phyloP scores from a whole-genome alignment of 1,140 invertebrate species.

The Lepidurus couesii region DNA sequence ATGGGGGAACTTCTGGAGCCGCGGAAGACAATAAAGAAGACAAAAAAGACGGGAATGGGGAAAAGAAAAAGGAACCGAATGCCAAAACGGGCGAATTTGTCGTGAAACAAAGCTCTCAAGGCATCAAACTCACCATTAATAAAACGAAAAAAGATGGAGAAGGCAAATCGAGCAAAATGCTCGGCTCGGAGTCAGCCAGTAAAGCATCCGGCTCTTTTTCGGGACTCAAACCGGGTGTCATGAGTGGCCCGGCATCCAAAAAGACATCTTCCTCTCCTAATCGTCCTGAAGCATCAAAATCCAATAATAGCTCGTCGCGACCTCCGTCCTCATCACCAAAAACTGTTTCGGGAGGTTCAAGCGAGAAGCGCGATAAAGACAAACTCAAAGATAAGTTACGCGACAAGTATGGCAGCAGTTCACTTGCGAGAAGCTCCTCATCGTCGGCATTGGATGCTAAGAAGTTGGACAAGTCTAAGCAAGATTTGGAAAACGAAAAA shows the following conservation, averaged over 20 bases:
- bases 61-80: background rate
- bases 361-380: background rate
- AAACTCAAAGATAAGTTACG: conserved; percentile 28
- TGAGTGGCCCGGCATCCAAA: conserved; percentile 70
- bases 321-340: conserved; percentile 12
- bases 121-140: conserved; percentile 83
- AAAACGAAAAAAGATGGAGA: conserved; percentile 64
- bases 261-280: conserved; percentile 45
- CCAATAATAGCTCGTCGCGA: conserved; percentile 2
- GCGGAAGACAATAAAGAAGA: conserved; percentile 34
- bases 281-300: conserved; percentile 43
- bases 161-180: conserved; percentile 42
- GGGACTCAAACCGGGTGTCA: conserved; percentile 74
- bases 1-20: background rate
- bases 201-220: conserved; percentile 71
- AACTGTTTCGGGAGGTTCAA: background rate
- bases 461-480: conserved; percentile 39
- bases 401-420: conserved; percentile 39
- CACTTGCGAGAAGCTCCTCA: background rate
- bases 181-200: conserved; percentile 47
- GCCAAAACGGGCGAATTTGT: conserved; percentile 63
- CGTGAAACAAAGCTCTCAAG: conserved; percentile 68
- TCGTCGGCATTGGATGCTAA: conserved; percentile 3
- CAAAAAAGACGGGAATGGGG: conserved; percentile 41
- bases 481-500: conserved; percentile 1